phyloP scores from a whole-genome alignment of 2,888 invertebrate genomes.

The Drosophila aldrichi region DNA sequence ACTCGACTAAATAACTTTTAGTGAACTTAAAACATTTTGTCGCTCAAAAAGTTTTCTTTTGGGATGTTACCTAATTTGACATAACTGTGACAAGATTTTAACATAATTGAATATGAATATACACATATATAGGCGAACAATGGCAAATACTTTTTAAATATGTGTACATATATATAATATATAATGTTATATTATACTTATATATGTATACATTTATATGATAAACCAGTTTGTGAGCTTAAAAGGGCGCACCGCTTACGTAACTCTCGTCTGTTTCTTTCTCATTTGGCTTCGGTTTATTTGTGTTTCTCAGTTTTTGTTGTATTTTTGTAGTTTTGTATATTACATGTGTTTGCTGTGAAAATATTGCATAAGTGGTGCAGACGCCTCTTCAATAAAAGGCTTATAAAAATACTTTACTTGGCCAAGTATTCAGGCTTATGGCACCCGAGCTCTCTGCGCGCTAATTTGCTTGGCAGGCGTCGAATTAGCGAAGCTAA shows the following conservation, averaged over 20 bases:
- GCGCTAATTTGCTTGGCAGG: slow-evolving; percentile 23
- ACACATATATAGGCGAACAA: background rate
- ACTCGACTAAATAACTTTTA: background rate
- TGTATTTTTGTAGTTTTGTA: background rate
- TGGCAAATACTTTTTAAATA: slow-evolving; percentile 10
- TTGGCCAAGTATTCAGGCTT: slow-evolving; percentile 11
- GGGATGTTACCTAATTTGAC: slow-evolving; percentile 1
- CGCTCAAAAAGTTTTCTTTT: background rate
- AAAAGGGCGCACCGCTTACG: slow-evolving; percentile 22
- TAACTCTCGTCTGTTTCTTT: slow-evolving; percentile 13
- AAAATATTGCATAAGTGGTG: slow-evolving; percentile 63
- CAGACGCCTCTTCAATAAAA: slow-evolving; percentile 27
- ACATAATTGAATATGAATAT: slow-evolving; percentile 16
- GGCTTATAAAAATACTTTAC: slow-evolving; percentile 37
- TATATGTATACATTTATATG: background rate
- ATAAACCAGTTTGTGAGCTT: slow-evolving; percentile 19
- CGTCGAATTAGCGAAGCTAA: slow-evolving; percentile 46
- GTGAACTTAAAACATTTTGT: background rate
- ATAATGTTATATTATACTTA: background rate
- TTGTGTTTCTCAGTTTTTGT: background rate
- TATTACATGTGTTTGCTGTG: slow-evolving; percentile 16
- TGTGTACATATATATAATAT: background rate
- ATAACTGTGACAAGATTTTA: slow-evolving; percentile 16
- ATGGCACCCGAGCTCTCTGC: slow-evolving; percentile 34
- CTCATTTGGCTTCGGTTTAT: slow-evolving; percentile 9